Evolutionary conservation across 37 sponge, comb jelly and placozoan species (phyloP).

Genomic region (Geodia barretti): DNA sequence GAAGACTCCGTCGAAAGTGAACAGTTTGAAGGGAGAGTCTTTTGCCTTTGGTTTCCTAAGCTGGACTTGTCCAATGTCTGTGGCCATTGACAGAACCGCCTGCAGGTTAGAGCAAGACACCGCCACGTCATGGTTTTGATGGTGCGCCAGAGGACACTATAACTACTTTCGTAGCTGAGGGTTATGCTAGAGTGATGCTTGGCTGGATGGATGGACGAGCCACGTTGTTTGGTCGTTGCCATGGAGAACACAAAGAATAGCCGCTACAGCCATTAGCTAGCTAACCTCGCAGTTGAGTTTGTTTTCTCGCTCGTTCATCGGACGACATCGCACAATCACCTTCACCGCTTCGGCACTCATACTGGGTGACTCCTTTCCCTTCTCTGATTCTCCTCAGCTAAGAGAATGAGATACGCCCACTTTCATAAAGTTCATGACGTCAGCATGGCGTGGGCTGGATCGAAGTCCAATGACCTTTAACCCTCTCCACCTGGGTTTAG

Average conservation of each 20-base stretch:
- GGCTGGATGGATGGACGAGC: background rate
- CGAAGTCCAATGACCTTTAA: no score
- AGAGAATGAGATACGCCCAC: no score
- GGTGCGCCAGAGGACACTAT: no score
- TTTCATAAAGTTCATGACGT: no score
- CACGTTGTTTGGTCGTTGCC: background rate
- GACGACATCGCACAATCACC: conserved; percentile 95
- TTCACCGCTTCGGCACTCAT: conserved; percentile 88
- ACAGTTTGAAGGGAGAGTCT: conserved; percentile 64
- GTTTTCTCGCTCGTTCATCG: conserved; percentile 89
- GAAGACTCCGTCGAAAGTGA: conserved; percentile 96
- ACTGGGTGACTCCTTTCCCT: no score
- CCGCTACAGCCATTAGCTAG: background rate
- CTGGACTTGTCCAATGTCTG: conserved; percentile 68
- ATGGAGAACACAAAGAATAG: background rate
- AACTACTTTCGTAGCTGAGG: background rate
- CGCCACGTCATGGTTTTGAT: no score
- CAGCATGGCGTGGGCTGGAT: no score
- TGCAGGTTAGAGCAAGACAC: no score
- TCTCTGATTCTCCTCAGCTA: no score
- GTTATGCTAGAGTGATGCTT: background rate
- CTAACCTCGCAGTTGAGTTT: conserved; percentile 75
- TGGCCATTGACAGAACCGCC: conserved; percentile 76
- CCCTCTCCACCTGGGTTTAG: no score
- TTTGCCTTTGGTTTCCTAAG: conserved; percentile 68